Evolutionary conservation across 1,140 invertebrate species (phyloP).

Genomic region (Nephotettix cincticeps): DNA sequence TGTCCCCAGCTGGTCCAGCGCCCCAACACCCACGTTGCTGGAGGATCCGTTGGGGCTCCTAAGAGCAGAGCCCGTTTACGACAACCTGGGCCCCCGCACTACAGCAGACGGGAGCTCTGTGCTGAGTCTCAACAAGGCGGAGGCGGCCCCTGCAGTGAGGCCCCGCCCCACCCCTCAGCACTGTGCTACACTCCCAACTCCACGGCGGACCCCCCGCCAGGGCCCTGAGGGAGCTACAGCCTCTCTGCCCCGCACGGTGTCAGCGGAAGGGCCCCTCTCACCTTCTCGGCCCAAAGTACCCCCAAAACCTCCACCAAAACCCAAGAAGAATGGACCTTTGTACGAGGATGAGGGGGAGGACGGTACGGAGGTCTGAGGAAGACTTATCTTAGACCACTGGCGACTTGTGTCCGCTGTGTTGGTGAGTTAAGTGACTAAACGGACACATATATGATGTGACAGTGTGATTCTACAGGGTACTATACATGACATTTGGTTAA

Average conservation of each 20-base stretch:
- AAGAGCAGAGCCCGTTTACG: constrained; percentile 73
- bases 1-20: constrained; percentile 73
- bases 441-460: not conserved
- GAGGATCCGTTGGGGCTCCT: constrained; percentile 36
- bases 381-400: constrained; percentile 33
- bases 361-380: constrained; percentile 74
- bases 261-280: constrained; percentile 22
- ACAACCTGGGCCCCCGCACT: constrained; percentile 76
- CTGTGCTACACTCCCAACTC: constrained; percentile 45
- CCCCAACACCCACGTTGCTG: constrained; percentile 53
- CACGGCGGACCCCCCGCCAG: constrained; percentile 44
- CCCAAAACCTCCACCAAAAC: constrained; percentile 76
- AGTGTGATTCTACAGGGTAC: constrained; percentile 6
- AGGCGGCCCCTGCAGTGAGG: constrained; percentile 43
- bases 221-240: constrained; percentile 27
- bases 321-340: constrained; percentile 65
- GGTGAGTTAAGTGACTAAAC: not conserved
- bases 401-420: not conserved
- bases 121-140: constrained; percentile 67
- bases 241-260: constrained; percentile 19
- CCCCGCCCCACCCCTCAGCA: constrained; percentile 54
- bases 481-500: not conserved
- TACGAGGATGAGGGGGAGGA: constrained; percentile 85
- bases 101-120: constrained; percentile 84
- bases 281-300: constrained; percentile 63